Evolutionary conservation across 1,140 invertebrate species (phyloP).

Genomic region (Drosophila nikananu): DNA sequence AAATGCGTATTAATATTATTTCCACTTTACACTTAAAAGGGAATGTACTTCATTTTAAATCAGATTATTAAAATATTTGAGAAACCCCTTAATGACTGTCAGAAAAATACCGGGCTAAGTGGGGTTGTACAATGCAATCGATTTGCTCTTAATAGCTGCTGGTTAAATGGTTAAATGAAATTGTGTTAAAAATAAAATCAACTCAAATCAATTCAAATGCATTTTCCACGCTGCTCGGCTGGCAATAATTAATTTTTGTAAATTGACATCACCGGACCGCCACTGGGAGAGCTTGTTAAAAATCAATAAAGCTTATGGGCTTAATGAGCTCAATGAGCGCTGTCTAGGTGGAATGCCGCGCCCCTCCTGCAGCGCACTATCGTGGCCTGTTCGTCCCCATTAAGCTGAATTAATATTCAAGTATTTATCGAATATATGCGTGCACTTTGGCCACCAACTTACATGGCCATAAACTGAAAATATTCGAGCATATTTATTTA

Average conservation of each 20-base stretch:
- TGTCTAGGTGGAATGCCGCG: conserved; percentile 9
- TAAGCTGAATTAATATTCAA: conserved; percentile 61
- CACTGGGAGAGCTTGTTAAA: conserved; percentile 56
- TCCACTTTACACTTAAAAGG: not conserved
- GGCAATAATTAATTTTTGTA: conserved; percentile 65
- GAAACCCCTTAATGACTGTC: not conserved
- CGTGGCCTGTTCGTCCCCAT: conserved; percentile 13
- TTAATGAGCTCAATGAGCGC: conserved; percentile 63
- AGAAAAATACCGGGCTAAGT: not conserved
- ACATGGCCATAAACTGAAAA: conserved; percentile 37
- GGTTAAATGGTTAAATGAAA: conserved; percentile 26
- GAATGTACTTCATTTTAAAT: not conserved
- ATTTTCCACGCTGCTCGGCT: conserved; percentile 31
- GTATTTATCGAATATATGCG: conserved; percentile 45
- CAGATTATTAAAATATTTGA: not conserved
- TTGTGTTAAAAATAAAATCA: conserved; percentile 37
- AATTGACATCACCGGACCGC: conserved; percentile 28
- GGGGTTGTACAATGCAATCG: conserved; percentile 8
- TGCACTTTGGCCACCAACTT: conserved; percentile 34
- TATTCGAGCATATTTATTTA: conserved; percentile 47
- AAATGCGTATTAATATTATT: not conserved
- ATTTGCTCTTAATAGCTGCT: conserved; percentile 23
- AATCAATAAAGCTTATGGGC: conserved; percentile 71
- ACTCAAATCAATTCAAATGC: conserved; percentile 59
- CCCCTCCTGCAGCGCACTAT: not conserved